Base-by-base conservation (phyloP, 1,140 invertebrate genomes). In the Cherax destructor region DNA sequence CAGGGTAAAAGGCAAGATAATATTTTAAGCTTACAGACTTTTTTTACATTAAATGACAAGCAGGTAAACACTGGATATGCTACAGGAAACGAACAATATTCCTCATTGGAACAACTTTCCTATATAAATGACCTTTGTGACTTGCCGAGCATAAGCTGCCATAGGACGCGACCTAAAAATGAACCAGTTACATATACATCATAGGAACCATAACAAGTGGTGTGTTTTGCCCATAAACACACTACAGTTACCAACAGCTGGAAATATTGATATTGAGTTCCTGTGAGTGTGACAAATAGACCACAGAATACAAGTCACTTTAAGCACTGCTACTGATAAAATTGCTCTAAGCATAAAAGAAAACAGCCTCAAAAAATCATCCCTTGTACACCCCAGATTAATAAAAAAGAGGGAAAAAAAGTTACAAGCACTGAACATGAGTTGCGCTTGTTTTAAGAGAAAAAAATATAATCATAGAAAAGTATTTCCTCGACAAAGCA, bases 201-300 rank as follows among this genome's bases (percentile, higher is more conserved):
- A 88, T 88, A 88, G 86, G 86, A 88, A 88, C 86, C 86, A 81
- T 88, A 49, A 81, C 86, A 88, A 88, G 86, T 78, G 47, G 78
- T 18, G 61, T 88, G 78, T 77, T 77, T 80, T 88, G 86, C 76
- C 86, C 77, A 79, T 80, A 61, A 59, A 78, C 47, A 65, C 21
- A 81, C 86, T 80, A 56, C 86, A 69, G 56, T 69, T 61, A 88
- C 56, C 79, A 80, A 88, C 86, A 50, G 86, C 47, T 88, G 79
- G 56, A 88, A 69, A 80, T 69, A 61, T 80, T 79, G 86, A 80
- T 80, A 65, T 88, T 77, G 59, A 88, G 86, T 88, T 80, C 86
- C 77, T 61, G 86, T 59, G 86, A 80, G 69, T 81, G 52, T 49
- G 86, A 88, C 86, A 80, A 88, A n/a, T 80, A 41, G 78, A 61